Evolutionary conservation across 2,888 invertebrate genomes (phyloP).

Genomic region (Brachylomia viminalis): DNA sequence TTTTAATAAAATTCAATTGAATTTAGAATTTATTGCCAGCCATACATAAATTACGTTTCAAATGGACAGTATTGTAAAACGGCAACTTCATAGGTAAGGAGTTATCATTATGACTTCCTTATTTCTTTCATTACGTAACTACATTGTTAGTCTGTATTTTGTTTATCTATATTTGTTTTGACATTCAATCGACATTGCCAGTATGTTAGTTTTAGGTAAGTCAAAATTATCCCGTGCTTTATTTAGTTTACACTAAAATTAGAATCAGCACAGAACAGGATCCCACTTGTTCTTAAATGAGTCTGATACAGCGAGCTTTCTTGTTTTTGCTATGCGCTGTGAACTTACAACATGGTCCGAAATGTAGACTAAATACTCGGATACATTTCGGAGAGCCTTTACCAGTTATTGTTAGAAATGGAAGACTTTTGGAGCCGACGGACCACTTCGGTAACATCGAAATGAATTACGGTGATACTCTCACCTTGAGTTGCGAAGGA

Average conservation of each 20-base stretch:
- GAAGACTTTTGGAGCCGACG: constrained; percentile 80
- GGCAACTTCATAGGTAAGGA: no score
- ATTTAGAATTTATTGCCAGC: no score
- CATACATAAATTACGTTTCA: no score
- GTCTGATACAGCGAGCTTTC: constrained; percentile 75
- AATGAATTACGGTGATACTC: constrained; percentile 76
- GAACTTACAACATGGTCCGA: constrained; percentile 72
- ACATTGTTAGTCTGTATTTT: constrained; percentile 16
- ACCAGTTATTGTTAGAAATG: constrained; percentile 80
- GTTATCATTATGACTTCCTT: neutral
- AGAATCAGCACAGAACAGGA: constrained; percentile 2
- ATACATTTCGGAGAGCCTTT: constrained; percentile 81
- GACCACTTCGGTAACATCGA: constrained; percentile 79
- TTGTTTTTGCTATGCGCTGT: constrained; percentile 80
- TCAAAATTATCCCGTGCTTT: constrained; percentile 44
- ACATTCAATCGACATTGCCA: constrained; percentile 7
- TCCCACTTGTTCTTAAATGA: constrained; percentile 37
- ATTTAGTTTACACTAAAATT: neutral
- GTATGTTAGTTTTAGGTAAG: constrained; percentile 14
- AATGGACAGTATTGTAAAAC: no score
- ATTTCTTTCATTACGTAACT: neutral
- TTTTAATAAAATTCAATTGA: no score
- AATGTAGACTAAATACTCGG: constrained; percentile 79
- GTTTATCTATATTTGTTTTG: constrained; percentile 18
- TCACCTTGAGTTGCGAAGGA: constrained; percentile 82